phyloP scores from a whole-genome alignment of 2,797 vertebrate genomes.

The Chrysocyon brachyurus region DNA sequence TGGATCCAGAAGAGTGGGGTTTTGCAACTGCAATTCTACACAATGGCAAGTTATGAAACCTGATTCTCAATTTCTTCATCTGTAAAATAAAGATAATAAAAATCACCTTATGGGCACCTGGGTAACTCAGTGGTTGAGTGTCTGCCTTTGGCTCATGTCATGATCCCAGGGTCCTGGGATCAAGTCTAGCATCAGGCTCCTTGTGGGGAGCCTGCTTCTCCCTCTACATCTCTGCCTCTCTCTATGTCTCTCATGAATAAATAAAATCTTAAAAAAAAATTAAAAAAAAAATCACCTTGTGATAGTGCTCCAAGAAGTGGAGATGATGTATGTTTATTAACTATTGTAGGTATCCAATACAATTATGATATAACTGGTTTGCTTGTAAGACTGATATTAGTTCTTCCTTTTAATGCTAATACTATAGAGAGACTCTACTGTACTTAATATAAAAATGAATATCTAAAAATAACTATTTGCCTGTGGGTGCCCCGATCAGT shows the following conservation, averaged over 20 bases:
- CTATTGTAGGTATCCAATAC: background rate
- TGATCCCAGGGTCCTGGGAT: no score
- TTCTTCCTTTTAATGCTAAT: constrained; percentile 46
- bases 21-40: constrained; percentile 36
- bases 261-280: no score
- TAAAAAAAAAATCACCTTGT: constrained; percentile 35
- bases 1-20: background rate
- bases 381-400: background rate
- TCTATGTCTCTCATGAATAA: no score
- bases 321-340: background rate
- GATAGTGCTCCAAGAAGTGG: background rate
- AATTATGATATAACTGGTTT: background rate
- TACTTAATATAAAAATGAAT: constrained; percentile 37
- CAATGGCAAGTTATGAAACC: background rate
- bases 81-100: constrained; percentile 62
- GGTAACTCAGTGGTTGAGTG: no score
- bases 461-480: constrained; percentile 53
- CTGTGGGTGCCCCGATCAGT: background rate
- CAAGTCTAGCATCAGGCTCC: no score
- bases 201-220: no score
- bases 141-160: no score
- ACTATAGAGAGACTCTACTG: background rate
- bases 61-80: constrained; percentile 29
- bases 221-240: no score
- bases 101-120: background rate